A percentile compares a stretch with the other conserved stretches of the same genome.
These are phyloP conservation scores for Drosophila sechellia DNA, from an alignment of 1,140 invertebrate species.

Conservation along the genomic window DNA sequence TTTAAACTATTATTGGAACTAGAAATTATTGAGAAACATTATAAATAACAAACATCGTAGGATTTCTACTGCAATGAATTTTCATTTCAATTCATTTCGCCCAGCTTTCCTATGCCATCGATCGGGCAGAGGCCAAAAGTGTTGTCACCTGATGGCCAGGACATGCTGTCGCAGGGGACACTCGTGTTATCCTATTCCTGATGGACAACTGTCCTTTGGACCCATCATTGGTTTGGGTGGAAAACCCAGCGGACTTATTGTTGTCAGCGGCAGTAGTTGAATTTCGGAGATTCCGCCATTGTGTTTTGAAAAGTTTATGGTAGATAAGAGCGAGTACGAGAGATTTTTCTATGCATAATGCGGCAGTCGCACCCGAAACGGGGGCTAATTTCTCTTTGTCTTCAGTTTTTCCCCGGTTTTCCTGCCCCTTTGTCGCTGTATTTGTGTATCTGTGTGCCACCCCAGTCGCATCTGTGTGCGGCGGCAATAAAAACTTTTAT, in stretches of 20 bases:
- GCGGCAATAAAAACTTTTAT: slow-evolving; percentile 81
- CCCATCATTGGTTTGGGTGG: slow-evolving; percentile 5
- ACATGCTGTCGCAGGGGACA: slow-evolving; percentile 5
- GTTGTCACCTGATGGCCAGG: slow-evolving; percentile 33
- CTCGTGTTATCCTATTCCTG: slow-evolving; percentile 27
- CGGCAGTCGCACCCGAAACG: slow-evolving; percentile 28
- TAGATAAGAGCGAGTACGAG: slow-evolving; percentile 10
- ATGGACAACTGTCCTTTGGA: slow-evolving; percentile 38
- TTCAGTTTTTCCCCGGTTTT: background rate
- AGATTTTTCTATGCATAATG: slow-evolving; percentile 69
- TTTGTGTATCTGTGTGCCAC: background rate
- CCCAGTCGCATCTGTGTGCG: slow-evolving; percentile 69
- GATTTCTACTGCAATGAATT: background rate
- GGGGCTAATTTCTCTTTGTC: slow-evolving; percentile 38
- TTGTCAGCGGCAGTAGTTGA: slow-evolving; percentile 36
- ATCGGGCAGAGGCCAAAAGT: slow-evolving; percentile 1
- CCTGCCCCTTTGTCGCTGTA: background rate
- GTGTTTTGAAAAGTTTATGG: slow-evolving; percentile 38
- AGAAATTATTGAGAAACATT: no score
- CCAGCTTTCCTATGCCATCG: background rate
- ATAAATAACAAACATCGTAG: no score
- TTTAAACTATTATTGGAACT: no score
- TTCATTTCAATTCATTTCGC: slow-evolving; percentile 1
- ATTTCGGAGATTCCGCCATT: slow-evolving; percentile 31
- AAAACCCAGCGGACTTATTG: slow-evolving; percentile 34